Conservation (phyloP, 2,888 invertebrate species). For the Pollenia labialis region DNA sequence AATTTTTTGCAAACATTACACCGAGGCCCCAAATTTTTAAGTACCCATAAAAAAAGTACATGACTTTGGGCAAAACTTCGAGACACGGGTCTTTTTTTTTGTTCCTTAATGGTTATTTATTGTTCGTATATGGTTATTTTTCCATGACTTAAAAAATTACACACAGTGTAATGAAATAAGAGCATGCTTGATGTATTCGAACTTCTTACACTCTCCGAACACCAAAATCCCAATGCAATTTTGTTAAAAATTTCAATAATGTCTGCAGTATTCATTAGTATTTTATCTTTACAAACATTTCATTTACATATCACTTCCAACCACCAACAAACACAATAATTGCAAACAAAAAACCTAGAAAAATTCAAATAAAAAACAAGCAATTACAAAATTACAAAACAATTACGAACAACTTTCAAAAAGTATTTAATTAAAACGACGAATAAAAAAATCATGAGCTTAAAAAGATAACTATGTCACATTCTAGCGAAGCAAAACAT, state of each 20-base stretch:
- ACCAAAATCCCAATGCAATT: constrained; percentile 12
- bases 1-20: no score
- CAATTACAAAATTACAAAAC: constrained; percentile 18
- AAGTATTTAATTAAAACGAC: constrained; percentile 18
- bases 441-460: constrained; percentile 30
- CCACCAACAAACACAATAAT: constrained; percentile 44
- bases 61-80: no score
- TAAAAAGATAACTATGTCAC: constrained; percentile 63
- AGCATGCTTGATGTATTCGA: neutral
- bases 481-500: constrained; percentile 68
- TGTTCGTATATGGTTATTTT: no score
- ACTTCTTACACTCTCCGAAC: neutral
- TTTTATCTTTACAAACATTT: constrained; percentile 36
- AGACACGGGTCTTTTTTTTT: no score
- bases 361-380: constrained; percentile 31
- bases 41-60: no score
- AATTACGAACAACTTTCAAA: constrained; percentile 63
- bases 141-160: no score
- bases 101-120: no score
- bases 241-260: constrained; percentile 31
- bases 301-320: constrained; percentile 63
- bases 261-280: constrained; percentile 57
- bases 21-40: no score
- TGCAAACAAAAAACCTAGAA: constrained; percentile 36
- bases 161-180: neutral